Percentiles rank a stretch among this genome's conserved stretches.
Evolutionary conservation across 35 echinoderm and acorn worm genomes (phyloP).

Genomic region (Apostichopus parvimensis): DNA sequence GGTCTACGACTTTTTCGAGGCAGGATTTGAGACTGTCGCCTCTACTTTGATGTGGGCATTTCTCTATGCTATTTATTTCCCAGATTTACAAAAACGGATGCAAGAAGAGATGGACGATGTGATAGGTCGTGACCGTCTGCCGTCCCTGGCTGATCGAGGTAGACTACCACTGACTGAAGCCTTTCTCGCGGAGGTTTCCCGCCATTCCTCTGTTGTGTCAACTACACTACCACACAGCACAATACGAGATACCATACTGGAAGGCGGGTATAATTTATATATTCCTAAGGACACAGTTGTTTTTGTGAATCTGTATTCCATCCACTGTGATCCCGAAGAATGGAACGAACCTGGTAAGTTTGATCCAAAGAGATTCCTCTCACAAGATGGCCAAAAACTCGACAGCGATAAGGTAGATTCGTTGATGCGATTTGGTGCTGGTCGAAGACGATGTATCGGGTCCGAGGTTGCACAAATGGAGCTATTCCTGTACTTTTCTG

Average conservation of each 20-base stretch:
- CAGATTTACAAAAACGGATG: too few species aligned
- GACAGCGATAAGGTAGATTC: slow-evolving; percentile 64
- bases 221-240: slow-evolving; percentile 59
- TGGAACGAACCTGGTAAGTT: slow-evolving; percentile 64
- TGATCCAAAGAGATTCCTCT: slow-evolving; percentile 56
- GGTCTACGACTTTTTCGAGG: slow-evolving; percentile 53
- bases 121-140: too few species aligned
- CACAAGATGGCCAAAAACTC: slow-evolving; percentile 44
- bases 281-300: slow-evolving; percentile 39
- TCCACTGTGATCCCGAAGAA: slow-evolving; percentile 49
- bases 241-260: slow-evolving; percentile 48
- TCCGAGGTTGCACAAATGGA: neutral
- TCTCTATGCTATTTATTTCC: neutral
- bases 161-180: too few species aligned
- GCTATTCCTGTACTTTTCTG: too few species aligned
- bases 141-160: too few species aligned
- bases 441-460: slow-evolving; percentile 76
- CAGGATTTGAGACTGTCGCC: slow-evolving; percentile 57
- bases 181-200: too few species aligned
- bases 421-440: slow-evolving; percentile 77
- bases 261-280: slow-evolving; percentile 34
- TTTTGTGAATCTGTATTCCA: slow-evolving; percentile 58
- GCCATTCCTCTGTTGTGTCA: neutral
- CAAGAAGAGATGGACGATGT: too few species aligned
- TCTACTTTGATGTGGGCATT: slow-evolving; percentile 53